Percentiles rank a stretch among this genome's conserved stretches.
These are phyloP conservation scores for Scaptomyza montana DNA, from an alignment of 1,140 invertebrate species.

Conservation along the genomic window DNA sequence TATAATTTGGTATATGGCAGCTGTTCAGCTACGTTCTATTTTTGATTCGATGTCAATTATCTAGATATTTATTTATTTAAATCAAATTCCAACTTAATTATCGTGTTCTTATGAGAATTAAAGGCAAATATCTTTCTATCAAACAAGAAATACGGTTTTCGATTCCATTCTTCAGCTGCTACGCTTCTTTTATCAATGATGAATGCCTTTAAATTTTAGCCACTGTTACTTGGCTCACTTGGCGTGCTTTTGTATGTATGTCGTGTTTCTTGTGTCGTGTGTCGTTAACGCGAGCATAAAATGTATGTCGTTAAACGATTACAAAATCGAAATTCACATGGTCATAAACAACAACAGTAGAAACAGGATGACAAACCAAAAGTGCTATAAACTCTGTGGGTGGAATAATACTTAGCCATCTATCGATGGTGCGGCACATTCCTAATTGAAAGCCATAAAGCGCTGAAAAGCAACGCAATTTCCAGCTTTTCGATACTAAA, in stretches of 20 bases:
- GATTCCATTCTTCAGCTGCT: too few relatives aligned
- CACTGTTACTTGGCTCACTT: neutral
- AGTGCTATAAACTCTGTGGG: slow-evolving; percentile 11
- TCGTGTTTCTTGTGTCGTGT: slow-evolving; percentile 7
- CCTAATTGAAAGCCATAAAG: neutral
- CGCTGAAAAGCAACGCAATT: too few relatives aligned
- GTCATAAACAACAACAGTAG: slow-evolving; percentile 42
- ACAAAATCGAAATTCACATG: slow-evolving; percentile 53
- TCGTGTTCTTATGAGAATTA: too few relatives aligned
- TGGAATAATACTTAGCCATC: neutral
- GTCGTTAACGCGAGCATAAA: slow-evolving; percentile 53
- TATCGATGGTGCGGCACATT: neutral
- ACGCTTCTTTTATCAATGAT: too few relatives aligned
- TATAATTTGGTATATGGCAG: neutral
- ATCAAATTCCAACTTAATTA: too few relatives aligned
- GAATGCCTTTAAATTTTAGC: neutral
- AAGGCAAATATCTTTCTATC: too few relatives aligned
- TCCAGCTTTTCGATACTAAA: slow-evolving; percentile 1
- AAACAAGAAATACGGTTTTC: too few relatives aligned
- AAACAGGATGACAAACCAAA: slow-evolving; percentile 1
- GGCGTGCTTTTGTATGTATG: neutral
- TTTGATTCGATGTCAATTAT: too few relatives aligned
- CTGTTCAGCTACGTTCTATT: neutral
- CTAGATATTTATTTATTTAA: too few relatives aligned
- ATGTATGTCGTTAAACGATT: slow-evolving; percentile 55